These are phyloP conservation scores for Rafetus swinhoei DNA, from an alignment of 2,113 vertebrate genomes.

Conservation along the genomic window DNA sequence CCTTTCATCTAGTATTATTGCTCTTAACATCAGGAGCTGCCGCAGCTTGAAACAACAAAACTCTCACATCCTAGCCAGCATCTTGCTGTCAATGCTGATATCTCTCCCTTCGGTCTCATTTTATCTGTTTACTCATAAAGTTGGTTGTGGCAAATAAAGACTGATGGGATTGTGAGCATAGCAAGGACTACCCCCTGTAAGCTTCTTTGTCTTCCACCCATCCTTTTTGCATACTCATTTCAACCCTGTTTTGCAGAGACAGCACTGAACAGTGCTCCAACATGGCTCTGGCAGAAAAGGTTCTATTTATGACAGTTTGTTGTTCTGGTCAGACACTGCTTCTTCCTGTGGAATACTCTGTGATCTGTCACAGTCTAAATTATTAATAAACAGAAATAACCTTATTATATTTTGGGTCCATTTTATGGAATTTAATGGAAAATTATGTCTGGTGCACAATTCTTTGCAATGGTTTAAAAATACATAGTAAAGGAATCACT, in stretches of 20 bases:
- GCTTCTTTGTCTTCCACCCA: background rate
- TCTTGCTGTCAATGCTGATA: background rate
- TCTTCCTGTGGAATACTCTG: background rate
- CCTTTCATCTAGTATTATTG: background rate
- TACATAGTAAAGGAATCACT: background rate
- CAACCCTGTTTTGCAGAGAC: background rate
- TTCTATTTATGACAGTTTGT: background rate
- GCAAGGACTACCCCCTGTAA: background rate
- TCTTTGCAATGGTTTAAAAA: background rate
- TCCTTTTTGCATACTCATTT: background rate
- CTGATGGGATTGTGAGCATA: background rate
- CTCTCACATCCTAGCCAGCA: background rate
- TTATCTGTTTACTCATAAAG: background rate
- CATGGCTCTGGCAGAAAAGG: background rate
- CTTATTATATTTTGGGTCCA: background rate
- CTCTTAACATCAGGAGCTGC: background rate
- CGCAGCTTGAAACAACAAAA: background rate
- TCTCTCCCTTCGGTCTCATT: background rate
- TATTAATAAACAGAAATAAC: background rate
- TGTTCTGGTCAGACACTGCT: background rate
- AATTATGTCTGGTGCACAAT: background rate
- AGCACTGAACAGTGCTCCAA: background rate
- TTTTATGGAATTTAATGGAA: background rate
- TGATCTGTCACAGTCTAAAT: background rate
- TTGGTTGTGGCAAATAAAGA: background rate